These are phyloP conservation scores for Syngnathoides biaculeatus DNA, from an alignment of 2,113 vertebrate species.

Conservation along the genomic window DNA sequence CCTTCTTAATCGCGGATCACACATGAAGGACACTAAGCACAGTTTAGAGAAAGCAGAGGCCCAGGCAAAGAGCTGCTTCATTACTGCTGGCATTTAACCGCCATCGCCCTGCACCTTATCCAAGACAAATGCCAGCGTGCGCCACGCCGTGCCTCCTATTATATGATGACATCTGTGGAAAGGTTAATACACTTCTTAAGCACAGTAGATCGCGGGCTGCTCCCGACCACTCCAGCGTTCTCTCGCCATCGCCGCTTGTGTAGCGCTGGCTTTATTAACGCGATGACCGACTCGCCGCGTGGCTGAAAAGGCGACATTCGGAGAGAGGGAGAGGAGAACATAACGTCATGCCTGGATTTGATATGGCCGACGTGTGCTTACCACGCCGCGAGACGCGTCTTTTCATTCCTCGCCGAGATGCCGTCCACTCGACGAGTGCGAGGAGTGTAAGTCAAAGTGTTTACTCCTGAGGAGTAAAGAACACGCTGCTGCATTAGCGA, in stretches of 20 bases:
- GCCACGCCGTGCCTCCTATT: conserved; percentile 48
- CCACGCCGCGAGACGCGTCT: neutral
- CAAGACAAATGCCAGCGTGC: conserved; percentile 68
- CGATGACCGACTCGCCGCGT: neutral
- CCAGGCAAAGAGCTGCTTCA: conserved; percentile 57
- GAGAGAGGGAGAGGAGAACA: neutral
- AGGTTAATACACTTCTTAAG: conserved; percentile 72
- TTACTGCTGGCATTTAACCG: conserved; percentile 73
- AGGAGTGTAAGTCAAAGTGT: neutral
- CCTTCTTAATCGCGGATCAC: neutral
- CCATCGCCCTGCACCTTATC: conserved; percentile 53
- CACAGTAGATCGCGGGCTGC: conserved; percentile 30
- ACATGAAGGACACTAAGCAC: conserved; percentile 39
- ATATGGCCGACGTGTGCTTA: neutral
- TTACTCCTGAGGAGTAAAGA: neutral
- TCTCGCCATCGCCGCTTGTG: conserved; percentile 5
- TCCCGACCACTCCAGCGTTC: conserved; percentile 8
- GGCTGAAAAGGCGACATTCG: neutral
- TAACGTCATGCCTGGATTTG: neutral
- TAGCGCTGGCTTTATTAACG: neutral
- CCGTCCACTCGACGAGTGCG: neutral
- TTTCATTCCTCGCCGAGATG: neutral
- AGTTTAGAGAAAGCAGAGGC: conserved; percentile 45
- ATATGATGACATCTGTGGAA: conserved; percentile 67
- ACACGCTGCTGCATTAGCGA: neutral